A percentile compares a stretch with the other conserved stretches of the same genome.
phyloP scores from a whole-genome alignment of 2,797 vertebrate species.

The Odontamblyopus rebecca region DNA sequence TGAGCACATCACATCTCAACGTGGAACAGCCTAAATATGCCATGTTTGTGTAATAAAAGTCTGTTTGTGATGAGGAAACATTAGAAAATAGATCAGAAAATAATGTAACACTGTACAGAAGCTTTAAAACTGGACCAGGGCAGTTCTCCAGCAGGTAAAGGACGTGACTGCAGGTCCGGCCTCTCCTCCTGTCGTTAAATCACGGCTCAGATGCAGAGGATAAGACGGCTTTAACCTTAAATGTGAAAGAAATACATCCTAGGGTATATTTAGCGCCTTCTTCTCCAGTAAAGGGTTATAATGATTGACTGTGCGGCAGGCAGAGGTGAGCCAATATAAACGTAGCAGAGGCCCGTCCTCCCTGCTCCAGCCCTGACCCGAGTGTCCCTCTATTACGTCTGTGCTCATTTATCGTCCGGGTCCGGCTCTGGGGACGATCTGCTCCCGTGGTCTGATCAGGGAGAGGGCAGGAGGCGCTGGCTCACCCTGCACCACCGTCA shows the following conservation, averaged over 20 bases:
- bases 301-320: neutral
- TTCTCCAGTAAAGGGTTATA: neutral
- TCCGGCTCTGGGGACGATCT: conserved; percentile 9
- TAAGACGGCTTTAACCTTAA: neutral
- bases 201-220: neutral
- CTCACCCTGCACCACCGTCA: neutral
- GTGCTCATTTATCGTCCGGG: conserved; percentile 38
- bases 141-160: too few relatives aligned
- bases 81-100: too few relatives aligned
- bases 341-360: neutral
- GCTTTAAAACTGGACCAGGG: too few relatives aligned
- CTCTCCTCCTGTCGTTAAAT: neutral
- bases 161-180: too few relatives aligned
- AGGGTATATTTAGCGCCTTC: neutral
- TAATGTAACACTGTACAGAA: too few relatives aligned
- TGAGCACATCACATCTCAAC: too few relatives aligned
- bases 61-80: too few relatives aligned
- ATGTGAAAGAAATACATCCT: neutral
- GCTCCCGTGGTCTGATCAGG: neutral
- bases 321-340: neutral
- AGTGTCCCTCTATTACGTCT: conserved; percentile 9
- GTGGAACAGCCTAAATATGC: too few relatives aligned
- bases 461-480: neutral
- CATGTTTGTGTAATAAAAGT: too few relatives aligned
- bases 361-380: conserved; percentile 22